Conservation (phyloP, 2,113 vertebrate species). For the Platichthys stellatus region DNA sequence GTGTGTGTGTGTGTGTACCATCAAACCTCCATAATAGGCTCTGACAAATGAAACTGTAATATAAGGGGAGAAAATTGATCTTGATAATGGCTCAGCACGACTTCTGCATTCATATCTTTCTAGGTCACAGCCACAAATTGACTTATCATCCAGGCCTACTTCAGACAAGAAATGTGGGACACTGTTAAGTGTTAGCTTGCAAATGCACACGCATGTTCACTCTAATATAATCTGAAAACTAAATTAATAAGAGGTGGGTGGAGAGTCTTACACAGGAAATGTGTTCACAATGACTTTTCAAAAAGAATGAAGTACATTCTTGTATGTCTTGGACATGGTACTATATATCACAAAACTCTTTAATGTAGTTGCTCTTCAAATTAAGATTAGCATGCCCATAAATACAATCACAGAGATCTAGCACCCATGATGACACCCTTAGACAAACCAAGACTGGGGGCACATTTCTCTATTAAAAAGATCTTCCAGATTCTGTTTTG, state of each 20-base stretch:
- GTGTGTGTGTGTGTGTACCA: too few relatives aligned
- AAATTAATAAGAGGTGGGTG: neutral
- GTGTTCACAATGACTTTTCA: too few relatives aligned
- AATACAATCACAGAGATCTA: too few relatives aligned
- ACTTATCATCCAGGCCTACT: neutral
- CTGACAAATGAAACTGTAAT: neutral
- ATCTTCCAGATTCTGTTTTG: neutral
- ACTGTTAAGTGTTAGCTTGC: neutral
- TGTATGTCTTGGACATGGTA: too few relatives aligned
- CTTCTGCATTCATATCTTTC: neutral
- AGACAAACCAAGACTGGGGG: constrained; percentile 2
- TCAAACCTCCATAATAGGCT: neutral
- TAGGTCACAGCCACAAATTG: too few relatives aligned
- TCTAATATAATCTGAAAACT: neutral
- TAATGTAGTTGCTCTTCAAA: too few relatives aligned
- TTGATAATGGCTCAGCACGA: neutral
- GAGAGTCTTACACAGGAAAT: too few relatives aligned
- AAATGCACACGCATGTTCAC: neutral
- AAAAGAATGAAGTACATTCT: too few relatives aligned
- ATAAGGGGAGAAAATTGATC: neutral
- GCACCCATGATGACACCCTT: too few relatives aligned
- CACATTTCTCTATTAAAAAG: neutral
- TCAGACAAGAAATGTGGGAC: neutral
- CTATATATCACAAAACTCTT: too few relatives aligned
- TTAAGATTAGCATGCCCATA: too few relatives aligned